Base-by-base conservation (phyloP, 2,888 invertebrate species). In the Mactromeris polynyma region DNA sequence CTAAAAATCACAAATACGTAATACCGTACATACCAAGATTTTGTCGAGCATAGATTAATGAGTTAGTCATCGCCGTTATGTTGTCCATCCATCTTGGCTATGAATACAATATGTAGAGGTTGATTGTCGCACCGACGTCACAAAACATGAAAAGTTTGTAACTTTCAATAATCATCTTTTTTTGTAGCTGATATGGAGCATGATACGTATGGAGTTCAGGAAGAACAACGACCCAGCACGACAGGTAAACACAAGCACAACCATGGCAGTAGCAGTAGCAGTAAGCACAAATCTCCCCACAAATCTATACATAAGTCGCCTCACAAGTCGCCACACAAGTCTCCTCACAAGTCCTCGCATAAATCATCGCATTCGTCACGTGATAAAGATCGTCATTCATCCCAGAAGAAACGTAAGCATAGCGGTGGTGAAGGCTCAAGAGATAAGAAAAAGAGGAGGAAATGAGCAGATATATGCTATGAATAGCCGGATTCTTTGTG, bases 121-220 rank as follows among this genome's bases (percentile, higher is more conserved):
- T n/a, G n/a, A n/a, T n/a, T n/a, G n/a, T n/a, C n/a, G n/a, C n/a
- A n/a, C n/a, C n/a, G n/a, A n/a, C n/a, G n/a, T n/a, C n/a, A n/a
- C n/a, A n/a, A n/a, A n/a, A n/a, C n/a, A n/a, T n/a, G n/a, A n/a
- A n/a, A n/a, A n/a, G n/a, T n/a, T n/a, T n/a, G n/a, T n/a, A n/a
- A n/a, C n/a, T n/a, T n/a, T n/a, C n/a, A n/a, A n/a, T n/a, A n/a
- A n/a, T n/a, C n/a, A n/a, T n/a, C 46, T 7, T 40, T 31, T n/a
- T 73, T n/a, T 93, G 91, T 21, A 94, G 94, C 94, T 81, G 94
- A 94, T 88, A 91, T 93, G 88, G 94, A 94, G 86, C 88, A 87
- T 21, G 94, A 94, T 38, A 46, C 46, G 3, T 87, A 90, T 51
- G 93, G 91, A 14, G 92, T 89, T 31, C 88, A 51, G n/a, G 92